phyloP scores from a whole-genome alignment of 1,140 invertebrate species.

The Papilio xuthus region DNA sequence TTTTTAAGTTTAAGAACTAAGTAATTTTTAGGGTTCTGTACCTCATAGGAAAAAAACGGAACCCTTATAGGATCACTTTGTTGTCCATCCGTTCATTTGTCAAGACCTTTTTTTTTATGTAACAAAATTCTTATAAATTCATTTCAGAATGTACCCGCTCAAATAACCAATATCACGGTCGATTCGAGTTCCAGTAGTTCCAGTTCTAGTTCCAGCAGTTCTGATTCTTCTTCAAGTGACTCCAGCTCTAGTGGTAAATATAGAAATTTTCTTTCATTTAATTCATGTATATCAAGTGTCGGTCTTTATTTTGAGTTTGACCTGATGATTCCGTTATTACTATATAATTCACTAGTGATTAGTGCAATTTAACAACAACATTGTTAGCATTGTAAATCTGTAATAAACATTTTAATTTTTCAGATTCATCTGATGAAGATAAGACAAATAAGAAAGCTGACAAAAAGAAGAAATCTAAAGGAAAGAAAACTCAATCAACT shows the following conservation, averaged over 20 bases:
- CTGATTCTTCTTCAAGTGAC: slow-evolving; percentile 59
- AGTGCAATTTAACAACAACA: too few relatives aligned
- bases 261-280: not conserved
- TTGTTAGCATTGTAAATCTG: not conserved
- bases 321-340: too few relatives aligned
- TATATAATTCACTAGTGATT: too few relatives aligned
- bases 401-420: slow-evolving; percentile 41
- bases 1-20: not conserved
- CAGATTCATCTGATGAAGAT: slow-evolving; percentile 63
- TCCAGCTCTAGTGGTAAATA: slow-evolving; percentile 69
- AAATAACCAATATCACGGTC: slow-evolving; percentile 67
- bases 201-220: slow-evolving; percentile 63
- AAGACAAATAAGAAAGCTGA: slow-evolving; percentile 57
- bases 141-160: slow-evolving; percentile 67
- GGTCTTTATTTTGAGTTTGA: not conserved
- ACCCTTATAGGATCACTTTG: too few relatives aligned
- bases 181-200: slow-evolving; percentile 63
- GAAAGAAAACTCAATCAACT: slow-evolving; percentile 54
- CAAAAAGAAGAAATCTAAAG: slow-evolving; percentile 62
- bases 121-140: not conserved
- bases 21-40: too few relatives aligned
- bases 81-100: not conserved
- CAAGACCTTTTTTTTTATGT: not conserved
- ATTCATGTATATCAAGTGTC: too few relatives aligned
- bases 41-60: too few relatives aligned